phyloP scores from a whole-genome alignment of 2,797 vertebrate genomes.

The Rhinichthys osculus region DNA sequence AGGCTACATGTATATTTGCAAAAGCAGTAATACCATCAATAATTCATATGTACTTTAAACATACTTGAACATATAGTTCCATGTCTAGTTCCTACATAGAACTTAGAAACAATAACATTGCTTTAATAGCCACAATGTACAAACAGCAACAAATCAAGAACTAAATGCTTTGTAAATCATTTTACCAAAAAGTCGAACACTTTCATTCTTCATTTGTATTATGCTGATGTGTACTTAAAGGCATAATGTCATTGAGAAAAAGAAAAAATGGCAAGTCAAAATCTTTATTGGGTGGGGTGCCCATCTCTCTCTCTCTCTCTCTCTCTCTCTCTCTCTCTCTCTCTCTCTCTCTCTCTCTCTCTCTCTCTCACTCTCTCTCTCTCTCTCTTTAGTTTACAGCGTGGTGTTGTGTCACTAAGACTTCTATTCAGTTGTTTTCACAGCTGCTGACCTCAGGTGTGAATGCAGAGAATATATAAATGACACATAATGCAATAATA shows the following conservation, averaged over 20 bases:
- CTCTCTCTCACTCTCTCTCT: not conserved
- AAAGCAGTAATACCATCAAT: not conserved
- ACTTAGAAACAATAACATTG: not conserved
- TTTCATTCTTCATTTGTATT: not conserved
- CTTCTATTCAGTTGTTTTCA: not conserved
- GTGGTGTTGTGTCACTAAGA: not conserved
- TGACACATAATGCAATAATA: not conserved
- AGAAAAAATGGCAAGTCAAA: not conserved
- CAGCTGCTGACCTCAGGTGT: not conserved
- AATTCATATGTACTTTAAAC: not conserved
- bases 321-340: no score
- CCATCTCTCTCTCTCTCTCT: no score
- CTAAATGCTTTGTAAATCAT: not conserved
- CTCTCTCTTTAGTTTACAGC: not conserved
- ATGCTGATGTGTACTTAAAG: not conserved
- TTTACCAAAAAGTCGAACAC: no score
- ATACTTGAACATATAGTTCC: not conserved
- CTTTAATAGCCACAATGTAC: not conserved
- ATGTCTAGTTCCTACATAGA: not conserved
- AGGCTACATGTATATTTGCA: no score
- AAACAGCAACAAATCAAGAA: not conserved
- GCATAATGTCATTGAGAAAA: not conserved
- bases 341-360: no score
- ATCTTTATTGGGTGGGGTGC: not conserved
- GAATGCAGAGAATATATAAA: not conserved